Percentiles rank a stretch among this genome's conserved stretches.
phyloP scores from a whole-genome alignment of 2,113 vertebrate genomes.

The Caracal caracal region DNA sequence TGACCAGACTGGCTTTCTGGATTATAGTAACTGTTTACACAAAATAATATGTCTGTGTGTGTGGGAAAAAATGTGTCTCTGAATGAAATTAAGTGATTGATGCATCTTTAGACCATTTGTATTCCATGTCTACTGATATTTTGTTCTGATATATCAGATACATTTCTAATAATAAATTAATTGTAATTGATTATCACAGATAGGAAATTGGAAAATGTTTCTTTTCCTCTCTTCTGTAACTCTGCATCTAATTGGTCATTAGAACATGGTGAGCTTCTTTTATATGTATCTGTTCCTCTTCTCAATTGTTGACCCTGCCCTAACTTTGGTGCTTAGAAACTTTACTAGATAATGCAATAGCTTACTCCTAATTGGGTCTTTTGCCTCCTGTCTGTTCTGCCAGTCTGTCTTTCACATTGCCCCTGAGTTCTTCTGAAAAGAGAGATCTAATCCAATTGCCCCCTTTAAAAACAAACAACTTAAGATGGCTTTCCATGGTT shows the following conservation, averaged over 20 bases:
- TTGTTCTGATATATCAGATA: neutral
- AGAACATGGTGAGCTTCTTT: neutral
- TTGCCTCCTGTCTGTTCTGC: neutral
- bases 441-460: neutral
- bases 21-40: neutral
- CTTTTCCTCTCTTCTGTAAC: neutral
- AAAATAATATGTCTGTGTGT: neutral
- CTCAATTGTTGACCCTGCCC: neutral
- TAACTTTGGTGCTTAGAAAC: neutral
- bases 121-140: neutral
- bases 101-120: neutral
- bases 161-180: conserved; percentile 25
- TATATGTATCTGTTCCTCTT: neutral
- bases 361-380: neutral
- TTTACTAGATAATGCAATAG: neutral
- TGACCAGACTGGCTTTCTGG: neutral
- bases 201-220: neutral
- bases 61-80: neutral
- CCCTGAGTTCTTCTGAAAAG: neutral
- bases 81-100: neutral
- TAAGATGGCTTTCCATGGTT: neutral
- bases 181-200: neutral
- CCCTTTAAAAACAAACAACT: neutral
- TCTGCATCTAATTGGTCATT: neutral
- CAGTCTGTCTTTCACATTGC: neutral